phyloP scores from a whole-genome alignment of 2,113 vertebrate genomes.

The Suricata suricatta region DNA sequence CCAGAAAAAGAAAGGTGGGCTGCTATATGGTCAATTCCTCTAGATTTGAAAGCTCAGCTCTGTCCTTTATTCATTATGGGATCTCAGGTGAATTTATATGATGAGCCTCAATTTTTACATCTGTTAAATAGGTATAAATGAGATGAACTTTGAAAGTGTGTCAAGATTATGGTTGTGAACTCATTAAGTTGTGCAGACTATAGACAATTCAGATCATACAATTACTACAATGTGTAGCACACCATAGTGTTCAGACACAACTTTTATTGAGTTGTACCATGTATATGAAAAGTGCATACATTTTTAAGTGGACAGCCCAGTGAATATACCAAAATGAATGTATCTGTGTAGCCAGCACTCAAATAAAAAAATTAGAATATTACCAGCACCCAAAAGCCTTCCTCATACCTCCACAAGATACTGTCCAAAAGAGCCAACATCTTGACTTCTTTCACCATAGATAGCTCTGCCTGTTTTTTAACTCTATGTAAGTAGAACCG shows the following conservation, averaged over 20 bases:
- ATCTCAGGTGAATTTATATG: not conserved
- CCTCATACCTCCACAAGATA: fast-evolving
- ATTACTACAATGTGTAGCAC: not conserved
- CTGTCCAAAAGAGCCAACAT: not conserved
- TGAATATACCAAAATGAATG: not conserved
- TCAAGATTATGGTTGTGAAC: not conserved
- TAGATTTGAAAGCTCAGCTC: not conserved
- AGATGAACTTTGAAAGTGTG: not conserved
- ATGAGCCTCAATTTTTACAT: not conserved
- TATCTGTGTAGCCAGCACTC: not conserved
- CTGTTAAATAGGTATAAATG: not conserved
- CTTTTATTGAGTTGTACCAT: not conserved
- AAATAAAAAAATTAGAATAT: not conserved
- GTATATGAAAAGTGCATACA: not conserved
- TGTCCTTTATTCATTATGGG: not conserved
- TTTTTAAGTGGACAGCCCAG: not conserved
- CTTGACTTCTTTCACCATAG: not conserved
- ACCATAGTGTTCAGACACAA: not conserved
- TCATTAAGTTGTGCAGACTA: not conserved
- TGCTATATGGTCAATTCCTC: not conserved
- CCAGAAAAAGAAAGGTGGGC: fast-evolving
- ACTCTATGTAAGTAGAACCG: not conserved
- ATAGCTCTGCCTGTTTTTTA: not conserved
- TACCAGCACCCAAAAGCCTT: not conserved
- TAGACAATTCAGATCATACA: not conserved